These are phyloP conservation scores for Hydropotes inermis DNA, from an alignment of 2,113 vertebrate species.

Conservation along the genomic window DNA sequence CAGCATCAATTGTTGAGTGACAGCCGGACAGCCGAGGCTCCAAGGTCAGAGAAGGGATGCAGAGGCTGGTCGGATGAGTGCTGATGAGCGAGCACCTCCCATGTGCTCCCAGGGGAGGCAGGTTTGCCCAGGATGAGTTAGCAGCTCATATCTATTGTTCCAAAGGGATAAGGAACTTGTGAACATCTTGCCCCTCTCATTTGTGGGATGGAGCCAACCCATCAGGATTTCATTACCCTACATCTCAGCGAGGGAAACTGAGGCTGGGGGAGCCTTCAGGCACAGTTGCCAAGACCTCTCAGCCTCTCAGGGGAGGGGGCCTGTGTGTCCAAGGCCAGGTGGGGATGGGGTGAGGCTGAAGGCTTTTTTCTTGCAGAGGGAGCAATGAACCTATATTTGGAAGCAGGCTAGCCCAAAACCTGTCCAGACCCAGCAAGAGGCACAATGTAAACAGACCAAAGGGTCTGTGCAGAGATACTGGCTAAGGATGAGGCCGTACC, in stretches of 20 bases:
- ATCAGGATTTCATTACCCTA: accelerated
- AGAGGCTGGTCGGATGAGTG: accelerated
- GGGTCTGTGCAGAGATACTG: background rate
- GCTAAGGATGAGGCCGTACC: accelerated
- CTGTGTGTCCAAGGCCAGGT: background rate
- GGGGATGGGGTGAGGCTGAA: no score
- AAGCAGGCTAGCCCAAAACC: background rate
- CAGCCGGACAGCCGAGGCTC: accelerated
- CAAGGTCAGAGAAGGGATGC: background rate
- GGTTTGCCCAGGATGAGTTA: accelerated
- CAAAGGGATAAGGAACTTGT: no score
- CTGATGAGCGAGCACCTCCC: accelerated
- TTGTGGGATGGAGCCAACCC: background rate
- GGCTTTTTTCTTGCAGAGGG: accelerated
- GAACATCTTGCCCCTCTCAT: background rate
- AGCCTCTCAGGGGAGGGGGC: background rate
- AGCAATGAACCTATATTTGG: background rate
- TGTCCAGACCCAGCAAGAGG: background rate
- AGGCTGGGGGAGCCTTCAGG: background rate
- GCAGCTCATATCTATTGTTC: background rate
- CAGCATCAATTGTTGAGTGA: background rate
- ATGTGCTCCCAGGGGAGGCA: accelerated
- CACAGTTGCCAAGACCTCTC: background rate
- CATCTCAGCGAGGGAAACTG: background rate
- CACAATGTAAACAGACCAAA: accelerated